These are phyloP conservation scores for Chionis minor DNA, from an alignment of 2,113 vertebrate genomes.

Conservation along the genomic window DNA sequence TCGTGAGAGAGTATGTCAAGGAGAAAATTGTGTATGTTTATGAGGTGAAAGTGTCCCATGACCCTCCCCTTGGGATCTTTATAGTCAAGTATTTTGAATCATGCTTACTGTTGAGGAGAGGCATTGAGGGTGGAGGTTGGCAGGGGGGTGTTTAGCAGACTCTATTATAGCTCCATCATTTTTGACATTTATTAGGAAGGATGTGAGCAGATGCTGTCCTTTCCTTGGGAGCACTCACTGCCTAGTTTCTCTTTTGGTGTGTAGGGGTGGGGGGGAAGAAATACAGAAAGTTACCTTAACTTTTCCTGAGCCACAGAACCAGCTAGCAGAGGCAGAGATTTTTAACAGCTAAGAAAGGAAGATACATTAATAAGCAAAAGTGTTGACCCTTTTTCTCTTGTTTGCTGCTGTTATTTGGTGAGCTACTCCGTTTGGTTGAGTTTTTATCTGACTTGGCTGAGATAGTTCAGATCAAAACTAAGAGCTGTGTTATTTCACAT, in stretches of 20 bases:
- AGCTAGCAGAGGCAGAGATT: neutral
- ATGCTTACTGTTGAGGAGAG: neutral
- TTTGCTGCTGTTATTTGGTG: neutral
- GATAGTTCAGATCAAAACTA: neutral
- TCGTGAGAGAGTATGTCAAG: neutral
- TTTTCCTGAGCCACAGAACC: neutral
- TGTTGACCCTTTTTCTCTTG: neutral
- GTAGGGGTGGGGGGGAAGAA: neutral
- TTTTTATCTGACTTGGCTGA: neutral
- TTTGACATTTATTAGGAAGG: neutral
- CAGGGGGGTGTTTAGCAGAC: neutral
- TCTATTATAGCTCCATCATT: neutral
- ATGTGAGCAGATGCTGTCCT: neutral
- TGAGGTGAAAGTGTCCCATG: neutral
- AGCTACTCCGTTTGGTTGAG: neutral
- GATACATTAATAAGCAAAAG: neutral
- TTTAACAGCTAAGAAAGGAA: neutral
- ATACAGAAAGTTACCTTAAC: neutral
- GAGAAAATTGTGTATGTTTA: neutral
- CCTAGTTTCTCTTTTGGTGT: neutral
- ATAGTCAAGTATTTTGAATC: neutral
- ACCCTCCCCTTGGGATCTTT: neutral
- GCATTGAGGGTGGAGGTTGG: neutral
- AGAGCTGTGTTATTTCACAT: neutral
- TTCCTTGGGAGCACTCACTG: neutral